phyloP scores from a whole-genome alignment of 2,888 invertebrate genomes.

The Acrobasis repandana region DNA sequence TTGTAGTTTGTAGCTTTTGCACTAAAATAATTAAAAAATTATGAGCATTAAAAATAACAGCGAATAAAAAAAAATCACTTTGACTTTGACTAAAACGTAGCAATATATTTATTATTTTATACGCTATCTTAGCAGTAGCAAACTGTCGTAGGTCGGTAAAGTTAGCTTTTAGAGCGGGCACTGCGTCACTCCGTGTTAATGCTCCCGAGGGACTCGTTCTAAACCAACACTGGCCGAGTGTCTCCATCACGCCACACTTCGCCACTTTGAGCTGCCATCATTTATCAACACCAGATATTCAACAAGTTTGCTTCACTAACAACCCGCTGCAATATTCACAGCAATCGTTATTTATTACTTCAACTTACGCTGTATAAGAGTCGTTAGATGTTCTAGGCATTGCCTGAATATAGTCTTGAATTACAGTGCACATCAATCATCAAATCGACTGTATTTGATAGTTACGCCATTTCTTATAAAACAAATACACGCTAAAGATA shows the following conservation, averaged over 20 bases:
- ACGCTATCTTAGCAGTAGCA: not conserved
- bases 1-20: too few relatives aligned
- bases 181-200: conserved; percentile 4
- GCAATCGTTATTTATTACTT: conserved; percentile 4
- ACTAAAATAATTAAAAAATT: too few relatives aligned
- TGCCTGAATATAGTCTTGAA: not conserved
- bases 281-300: conserved; percentile 4
- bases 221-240: conserved; percentile 6
- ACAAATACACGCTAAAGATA: not conserved
- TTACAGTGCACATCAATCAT: not conserved
- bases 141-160: not conserved
- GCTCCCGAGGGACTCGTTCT: conserved; percentile 5
- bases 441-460: too few relatives aligned
- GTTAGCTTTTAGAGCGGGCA: conserved; percentile 19
- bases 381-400: not conserved
- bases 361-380: not conserved
- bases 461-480: not conserved
- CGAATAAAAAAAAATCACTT: too few relatives aligned
- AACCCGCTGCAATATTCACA: not conserved
- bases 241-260: not conserved
- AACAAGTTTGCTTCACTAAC: conserved; percentile 4
- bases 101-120: not conserved
- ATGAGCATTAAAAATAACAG: too few relatives aligned
- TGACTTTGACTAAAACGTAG: not conserved
- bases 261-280: not conserved